Percentiles rank a stretch among this genome's conserved stretches.
These are phyloP conservation scores for Phocoena phocoena DNA, from an alignment of 2,113 vertebrate genomes.

Conservation along the genomic window DNA sequence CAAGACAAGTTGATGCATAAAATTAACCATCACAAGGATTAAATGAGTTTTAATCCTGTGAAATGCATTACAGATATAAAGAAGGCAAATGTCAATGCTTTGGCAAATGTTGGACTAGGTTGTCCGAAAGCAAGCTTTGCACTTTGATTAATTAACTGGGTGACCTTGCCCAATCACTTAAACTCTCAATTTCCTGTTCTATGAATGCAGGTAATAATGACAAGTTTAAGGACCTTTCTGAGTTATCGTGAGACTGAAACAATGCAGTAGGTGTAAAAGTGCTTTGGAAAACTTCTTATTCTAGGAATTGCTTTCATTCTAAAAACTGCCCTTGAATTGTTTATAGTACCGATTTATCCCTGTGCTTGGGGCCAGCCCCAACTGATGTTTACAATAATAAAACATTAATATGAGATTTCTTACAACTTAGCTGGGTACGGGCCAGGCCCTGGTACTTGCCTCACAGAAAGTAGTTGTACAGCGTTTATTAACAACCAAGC, in stretches of 20 bases:
- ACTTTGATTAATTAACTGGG: conserved; percentile 49
- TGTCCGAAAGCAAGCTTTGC: conserved; percentile 27
- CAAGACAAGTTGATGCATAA: not conserved
- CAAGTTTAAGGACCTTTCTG: conserved; percentile 35
- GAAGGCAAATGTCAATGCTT: not conserved
- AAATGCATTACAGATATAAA: not conserved
- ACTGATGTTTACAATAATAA: conserved; percentile 57
- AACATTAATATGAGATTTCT: conserved; percentile 63
- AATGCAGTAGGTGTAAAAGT: not conserved
- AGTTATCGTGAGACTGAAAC: conserved; percentile 53
- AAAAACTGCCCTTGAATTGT: conserved; percentile 45
- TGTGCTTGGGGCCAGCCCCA: not conserved
- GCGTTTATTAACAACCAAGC: conserved; percentile 46
- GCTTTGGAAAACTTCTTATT: conserved; percentile 48
- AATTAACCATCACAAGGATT: not conserved
- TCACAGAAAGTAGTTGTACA: conserved; percentile 54
- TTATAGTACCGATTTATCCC: conserved; percentile 15
- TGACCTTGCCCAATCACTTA: conserved; percentile 46
- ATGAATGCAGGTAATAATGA: conserved; percentile 39
- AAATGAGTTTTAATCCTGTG: not conserved
- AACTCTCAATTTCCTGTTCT: conserved; percentile 67
- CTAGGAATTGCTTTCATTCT: conserved; percentile 49
- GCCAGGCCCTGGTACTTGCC: conserved; percentile 36
- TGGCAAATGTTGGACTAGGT: conserved; percentile 18
- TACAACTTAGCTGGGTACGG: conserved; percentile 35